Conservation (phyloP, 1,140 invertebrate species). For the Tetraneura akinire region DNA sequence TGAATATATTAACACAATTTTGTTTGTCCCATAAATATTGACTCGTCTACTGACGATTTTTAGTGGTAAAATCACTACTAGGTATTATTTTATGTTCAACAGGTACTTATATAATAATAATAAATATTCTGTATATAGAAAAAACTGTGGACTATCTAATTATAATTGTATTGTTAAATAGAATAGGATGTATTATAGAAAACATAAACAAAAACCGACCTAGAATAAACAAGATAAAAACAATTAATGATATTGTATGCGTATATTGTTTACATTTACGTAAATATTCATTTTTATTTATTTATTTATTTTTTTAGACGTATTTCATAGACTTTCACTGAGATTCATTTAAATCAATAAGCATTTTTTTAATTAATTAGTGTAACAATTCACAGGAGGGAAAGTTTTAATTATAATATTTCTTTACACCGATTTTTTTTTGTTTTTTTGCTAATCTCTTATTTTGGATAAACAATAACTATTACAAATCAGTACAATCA, state of each 20-base stretch:
- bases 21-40: neutral
- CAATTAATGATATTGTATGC: neutral
- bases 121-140: neutral
- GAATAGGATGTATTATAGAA: neutral
- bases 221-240: constrained; percentile 16
- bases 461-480: neutral
- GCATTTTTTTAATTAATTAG: neutral
- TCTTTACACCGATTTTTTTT: neutral
- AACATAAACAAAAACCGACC: constrained; percentile 22
- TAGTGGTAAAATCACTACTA: neutral
- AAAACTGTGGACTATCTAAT: neutral
- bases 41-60: neutral
- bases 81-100: neutral
- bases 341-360: neutral
- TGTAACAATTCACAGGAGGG: neutral
- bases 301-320: too few relatives aligned
- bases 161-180: constrained; percentile 27
- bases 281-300: neutral
- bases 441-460: neutral
- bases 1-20: neutral
- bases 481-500: neutral
- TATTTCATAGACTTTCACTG: constrained; percentile 15
- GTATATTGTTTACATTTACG: neutral
- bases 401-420: constrained; percentile 32
- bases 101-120: neutral